phyloP scores from a whole-genome alignment of 2,113 vertebrate genomes.

The Nansenia antarctica region DNA sequence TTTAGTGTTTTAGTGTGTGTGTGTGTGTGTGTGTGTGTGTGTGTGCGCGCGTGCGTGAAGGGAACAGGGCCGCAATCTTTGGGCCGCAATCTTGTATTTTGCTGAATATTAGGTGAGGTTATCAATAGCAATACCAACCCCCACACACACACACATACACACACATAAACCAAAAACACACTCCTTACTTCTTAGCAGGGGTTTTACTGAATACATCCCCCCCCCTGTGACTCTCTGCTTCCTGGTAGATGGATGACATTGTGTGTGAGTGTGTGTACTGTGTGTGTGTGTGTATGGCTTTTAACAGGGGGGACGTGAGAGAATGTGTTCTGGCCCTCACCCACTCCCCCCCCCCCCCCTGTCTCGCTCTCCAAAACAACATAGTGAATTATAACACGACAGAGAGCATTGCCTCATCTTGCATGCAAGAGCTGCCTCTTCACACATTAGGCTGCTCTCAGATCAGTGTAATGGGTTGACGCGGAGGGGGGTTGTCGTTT shows the following conservation, averaged over 20 bases:
- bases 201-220: slow-evolving; percentile 24
- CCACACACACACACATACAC: not conserved
- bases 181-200: not conserved
- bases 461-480: no score
- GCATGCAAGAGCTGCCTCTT: slow-evolving; percentile 10
- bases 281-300: slow-evolving; percentile 4
- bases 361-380: not conserved
- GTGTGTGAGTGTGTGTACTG: slow-evolving; percentile 6
- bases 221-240: slow-evolving; percentile 31
- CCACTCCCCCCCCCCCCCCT: slow-evolving; percentile 13
- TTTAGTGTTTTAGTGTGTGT: no score
- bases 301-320: slow-evolving; percentile 4
- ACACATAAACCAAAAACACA: not conserved
- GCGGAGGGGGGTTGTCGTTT: no score
- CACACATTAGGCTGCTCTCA: no score
- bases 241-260: slow-evolving; percentile 15
- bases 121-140: no score
- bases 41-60: not conserved
- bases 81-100: not conserved
- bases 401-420: slow-evolving; percentile 50
- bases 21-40: slow-evolving; percentile 11
- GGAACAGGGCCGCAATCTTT: not conserved
- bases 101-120: no score
- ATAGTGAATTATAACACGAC: slow-evolving; percentile 31
- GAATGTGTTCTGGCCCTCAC: slow-evolving; percentile 19